Evolutionary conservation across 2,888 invertebrate genomes (phyloP).

Genomic region (Microplitis manilae): DNA sequence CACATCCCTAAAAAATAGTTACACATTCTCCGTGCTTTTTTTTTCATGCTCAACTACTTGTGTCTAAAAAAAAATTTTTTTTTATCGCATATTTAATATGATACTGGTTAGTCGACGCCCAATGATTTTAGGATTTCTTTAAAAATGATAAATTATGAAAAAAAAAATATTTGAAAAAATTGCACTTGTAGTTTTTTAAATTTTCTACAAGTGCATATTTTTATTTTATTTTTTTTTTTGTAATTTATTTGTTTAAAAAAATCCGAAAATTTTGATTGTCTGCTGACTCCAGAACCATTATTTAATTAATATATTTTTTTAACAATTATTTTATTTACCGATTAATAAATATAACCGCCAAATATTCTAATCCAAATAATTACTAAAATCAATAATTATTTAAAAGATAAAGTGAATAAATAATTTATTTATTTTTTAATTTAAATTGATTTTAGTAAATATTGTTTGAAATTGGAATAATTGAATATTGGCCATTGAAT

Average conservation of each 20-base stretch:
- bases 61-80: background rate
- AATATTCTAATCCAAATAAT: background rate
- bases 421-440: background rate
- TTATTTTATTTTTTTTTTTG: background rate
- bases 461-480: background rate
- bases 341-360: background rate
- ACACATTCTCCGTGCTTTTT: constrained; percentile 22
- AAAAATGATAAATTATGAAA: too few species aligned
- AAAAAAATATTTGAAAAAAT: too few species aligned
- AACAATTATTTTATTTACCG: too few species aligned
- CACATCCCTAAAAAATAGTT: background rate
- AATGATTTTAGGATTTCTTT: too few species aligned
- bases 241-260: too few species aligned
- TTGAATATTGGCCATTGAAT: background rate
- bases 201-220: background rate
- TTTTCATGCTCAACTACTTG: constrained; percentile 13
- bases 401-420: background rate
- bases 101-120: background rate
- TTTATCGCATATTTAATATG: background rate
- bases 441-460: background rate
- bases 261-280: too few species aligned
- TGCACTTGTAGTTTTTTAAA: too few species aligned
- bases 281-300: too few species aligned
- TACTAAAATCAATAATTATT: background rate
- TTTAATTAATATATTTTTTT: too few species aligned